These are phyloP conservation scores for Pterobdella sp. DNA, from an alignment of 2,888 invertebrate species.

Conservation along the genomic window DNA sequence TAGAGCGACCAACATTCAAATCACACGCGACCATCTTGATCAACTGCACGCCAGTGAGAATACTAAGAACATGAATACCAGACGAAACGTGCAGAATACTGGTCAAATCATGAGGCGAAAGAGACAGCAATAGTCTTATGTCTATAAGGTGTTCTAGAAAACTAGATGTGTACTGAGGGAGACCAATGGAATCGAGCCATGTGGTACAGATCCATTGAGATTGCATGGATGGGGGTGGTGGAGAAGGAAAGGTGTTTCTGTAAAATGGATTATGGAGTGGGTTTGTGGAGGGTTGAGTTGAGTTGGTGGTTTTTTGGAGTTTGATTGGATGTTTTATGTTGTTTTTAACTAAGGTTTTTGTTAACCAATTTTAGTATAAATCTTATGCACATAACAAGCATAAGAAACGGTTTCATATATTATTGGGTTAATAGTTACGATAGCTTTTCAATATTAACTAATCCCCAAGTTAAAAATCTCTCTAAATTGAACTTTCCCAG, in stretches of 20 bases:
- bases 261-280: background rate
- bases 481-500: no score
- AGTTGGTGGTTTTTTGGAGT: background rate
- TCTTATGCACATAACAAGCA: no score
- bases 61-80: constrained; percentile 87
- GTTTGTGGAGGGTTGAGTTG: background rate
- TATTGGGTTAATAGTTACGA: no score
- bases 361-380: no score
- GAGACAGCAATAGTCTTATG: constrained; percentile 81
- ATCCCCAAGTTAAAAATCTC: no score
- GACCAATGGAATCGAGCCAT: constrained; percentile 82
- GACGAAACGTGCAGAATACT: constrained; percentile 83
- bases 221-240: constrained; percentile 43
- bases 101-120: constrained; percentile 86
- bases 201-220: constrained; percentile 89
- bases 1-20: constrained; percentile 45
- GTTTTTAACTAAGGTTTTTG: background rate
- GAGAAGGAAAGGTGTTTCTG: background rate
- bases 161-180: constrained; percentile 78
- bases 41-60: constrained; percentile 85
- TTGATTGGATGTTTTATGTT: background rate
- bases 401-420: no score
- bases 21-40: constrained; percentile 85
- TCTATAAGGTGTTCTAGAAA: constrained; percentile 83
- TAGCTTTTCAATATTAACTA: no score